phyloP scores from a whole-genome alignment of 2,797 vertebrate genomes.

The Sarcoramphus papa region DNA sequence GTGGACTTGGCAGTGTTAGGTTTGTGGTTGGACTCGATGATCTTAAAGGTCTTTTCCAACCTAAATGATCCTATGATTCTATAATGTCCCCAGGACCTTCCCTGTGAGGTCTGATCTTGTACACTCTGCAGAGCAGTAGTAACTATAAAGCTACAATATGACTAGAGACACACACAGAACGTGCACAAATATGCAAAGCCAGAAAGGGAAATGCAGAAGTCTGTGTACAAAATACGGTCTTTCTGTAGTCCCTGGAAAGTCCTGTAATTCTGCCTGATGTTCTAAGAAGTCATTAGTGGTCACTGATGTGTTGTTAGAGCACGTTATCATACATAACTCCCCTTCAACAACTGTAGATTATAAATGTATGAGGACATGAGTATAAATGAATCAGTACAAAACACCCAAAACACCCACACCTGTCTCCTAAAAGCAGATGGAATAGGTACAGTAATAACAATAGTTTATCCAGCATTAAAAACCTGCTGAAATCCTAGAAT shows the following conservation, averaged over 20 bases:
- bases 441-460: neutral
- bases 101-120: neutral
- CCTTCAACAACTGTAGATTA: neutral
- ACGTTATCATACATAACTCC: neutral
- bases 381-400: neutral
- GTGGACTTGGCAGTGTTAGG: neutral
- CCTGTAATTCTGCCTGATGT: neutral
- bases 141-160: neutral
- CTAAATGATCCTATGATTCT: neutral
- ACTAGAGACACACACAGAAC: neutral
- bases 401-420: neutral
- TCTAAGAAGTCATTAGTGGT: neutral
- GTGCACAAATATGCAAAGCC: neutral
- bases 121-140: neutral
- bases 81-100: neutral
- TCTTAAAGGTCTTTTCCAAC: neutral
- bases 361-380: neutral
- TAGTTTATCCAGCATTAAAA: neutral
- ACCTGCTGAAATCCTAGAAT: neutral
- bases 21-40: neutral
- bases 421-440: neutral
- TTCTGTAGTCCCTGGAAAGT: neutral
- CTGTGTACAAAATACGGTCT: neutral
- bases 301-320: neutral
- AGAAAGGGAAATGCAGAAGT: neutral